Evolutionary conservation across 1,140 invertebrate genomes (phyloP), one percentile per base, ranked within the genome.

Genomic region (Cotesia glomerata): DNA sequence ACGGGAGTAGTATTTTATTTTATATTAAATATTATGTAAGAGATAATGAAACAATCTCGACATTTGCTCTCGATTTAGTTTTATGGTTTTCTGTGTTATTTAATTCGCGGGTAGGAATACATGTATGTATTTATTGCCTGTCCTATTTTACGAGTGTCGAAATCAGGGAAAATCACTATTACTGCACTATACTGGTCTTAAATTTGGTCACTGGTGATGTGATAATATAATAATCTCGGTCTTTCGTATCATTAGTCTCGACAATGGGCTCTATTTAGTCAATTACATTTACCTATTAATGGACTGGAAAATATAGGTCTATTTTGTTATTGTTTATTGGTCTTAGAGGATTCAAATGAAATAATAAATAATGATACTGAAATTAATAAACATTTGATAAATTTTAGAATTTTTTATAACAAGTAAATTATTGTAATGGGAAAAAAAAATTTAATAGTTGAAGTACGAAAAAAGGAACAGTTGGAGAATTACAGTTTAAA

Each of bases 201-300:
- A 26, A 26, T 26, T 26, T 26, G 26, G 26, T 26, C 26, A 83
- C 81, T 81, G 81, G 78, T 82, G 77, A 81, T 78, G 84, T 80
- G 84, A 85, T 86, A 86, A 86, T 86, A 84, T 84, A 86, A 85
- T 86, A 85, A 86, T 86, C 84, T 83, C 68, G 79, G 79, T 81
- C 84, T 84, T 84, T 84, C 84, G 81, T 82, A 83, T 86, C 84
- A 84, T 86, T 86, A 85, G 82, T 78, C 79, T 76, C 78, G 76
- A 78, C 80, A 79, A 82, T 84, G 82, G 39, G 5, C 11, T 5
- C 83, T 85, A 85, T 82, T 82, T 82, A 80, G 77, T 78, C 51
- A 78, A 80, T 80, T 75, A 80, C 79, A 84, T 82, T 85, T 84
- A 82, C 84, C 77, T 64, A 56, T 49, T 76, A 61, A 69, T 74